phyloP scores from a whole-genome alignment of 2,113 vertebrate species.

The Campylomormyrus tamandua region DNA sequence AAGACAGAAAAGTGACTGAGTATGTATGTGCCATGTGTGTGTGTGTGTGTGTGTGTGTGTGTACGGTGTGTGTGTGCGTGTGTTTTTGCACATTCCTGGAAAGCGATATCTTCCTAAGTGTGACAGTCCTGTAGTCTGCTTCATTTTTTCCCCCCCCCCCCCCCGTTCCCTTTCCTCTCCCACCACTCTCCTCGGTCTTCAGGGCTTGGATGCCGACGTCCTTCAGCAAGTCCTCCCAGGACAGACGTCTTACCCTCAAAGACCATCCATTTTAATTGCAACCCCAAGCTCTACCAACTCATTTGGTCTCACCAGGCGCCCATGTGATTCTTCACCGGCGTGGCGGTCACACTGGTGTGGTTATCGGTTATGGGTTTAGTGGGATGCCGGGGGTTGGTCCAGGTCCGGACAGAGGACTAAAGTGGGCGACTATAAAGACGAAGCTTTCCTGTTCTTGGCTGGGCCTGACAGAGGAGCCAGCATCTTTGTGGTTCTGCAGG shows the following conservation, averaged over 20 bases:
- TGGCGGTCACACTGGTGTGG: neutral
- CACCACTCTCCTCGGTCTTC: neutral
- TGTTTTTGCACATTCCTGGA: neutral
- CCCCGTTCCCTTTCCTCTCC: neutral
- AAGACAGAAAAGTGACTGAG: neutral
- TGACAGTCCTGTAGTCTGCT: neutral
- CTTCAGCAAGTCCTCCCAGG: neutral
- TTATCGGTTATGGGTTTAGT: neutral
- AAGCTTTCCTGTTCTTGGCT: neutral
- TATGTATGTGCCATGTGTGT: neutral
- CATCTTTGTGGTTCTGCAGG: neutral
- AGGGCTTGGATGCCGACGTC: neutral
- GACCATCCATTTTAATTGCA: neutral
- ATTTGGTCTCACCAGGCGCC: neutral
- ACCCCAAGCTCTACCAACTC: neutral
- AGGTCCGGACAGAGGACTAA: neutral
- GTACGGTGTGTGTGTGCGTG: neutral
- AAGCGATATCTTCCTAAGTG: neutral
- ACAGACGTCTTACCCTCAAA: neutral
- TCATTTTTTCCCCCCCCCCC: neutral
- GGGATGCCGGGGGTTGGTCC: neutral
- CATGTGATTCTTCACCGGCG: neutral
- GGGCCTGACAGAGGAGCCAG: neutral
- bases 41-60: neutral
- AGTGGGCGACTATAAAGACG: neutral